Conservation (phyloP, 1,140 invertebrate species). For the Hestina assimilis region DNA sequence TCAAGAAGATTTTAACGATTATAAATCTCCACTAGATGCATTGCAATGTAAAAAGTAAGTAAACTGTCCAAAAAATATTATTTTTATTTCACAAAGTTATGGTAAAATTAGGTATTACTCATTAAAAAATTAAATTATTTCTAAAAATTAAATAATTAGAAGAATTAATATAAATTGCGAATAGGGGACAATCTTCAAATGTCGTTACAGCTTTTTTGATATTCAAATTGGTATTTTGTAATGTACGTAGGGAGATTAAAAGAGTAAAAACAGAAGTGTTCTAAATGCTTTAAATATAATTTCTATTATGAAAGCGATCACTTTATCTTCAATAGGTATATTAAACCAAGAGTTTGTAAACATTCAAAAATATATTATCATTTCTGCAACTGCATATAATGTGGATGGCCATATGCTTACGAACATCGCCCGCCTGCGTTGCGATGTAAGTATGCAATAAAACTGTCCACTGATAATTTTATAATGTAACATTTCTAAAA, state of each 20-base stretch:
- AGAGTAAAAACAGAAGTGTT: too few relatives aligned
- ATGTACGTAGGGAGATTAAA: too few relatives aligned
- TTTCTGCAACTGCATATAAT: conserved; percentile 22
- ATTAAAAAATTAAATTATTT: too few relatives aligned
- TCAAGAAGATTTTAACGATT: conserved; percentile 39
- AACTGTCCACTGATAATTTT: conserved; percentile 36
- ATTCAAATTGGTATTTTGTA: too few relatives aligned
- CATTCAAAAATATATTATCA: conserved; percentile 18
- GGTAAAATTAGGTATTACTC: too few relatives aligned
- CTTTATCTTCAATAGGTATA: conserved; percentile 20
- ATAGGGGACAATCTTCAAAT: too few relatives aligned
- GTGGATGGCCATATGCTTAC: conserved; percentile 57
- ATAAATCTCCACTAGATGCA: conserved; percentile 59
- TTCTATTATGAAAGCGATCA: neutral
- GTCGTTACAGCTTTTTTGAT: too few relatives aligned
- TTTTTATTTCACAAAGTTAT: too few relatives aligned
- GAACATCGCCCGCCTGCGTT: conserved; percentile 46
- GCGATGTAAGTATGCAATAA: conserved; percentile 65
- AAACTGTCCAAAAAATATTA: neutral
- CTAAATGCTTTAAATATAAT: too few relatives aligned
- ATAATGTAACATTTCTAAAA: conserved; percentile 29
- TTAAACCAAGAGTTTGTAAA: conserved; percentile 18
- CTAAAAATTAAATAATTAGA: too few relatives aligned
- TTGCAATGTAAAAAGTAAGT: conserved; percentile 59
- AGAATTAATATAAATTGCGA: too few relatives aligned